These are phyloP conservation scores for Smutsia temminckii DNA, from an alignment of 2,797 vertebrate genomes.

Conservation along the genomic window DNA sequence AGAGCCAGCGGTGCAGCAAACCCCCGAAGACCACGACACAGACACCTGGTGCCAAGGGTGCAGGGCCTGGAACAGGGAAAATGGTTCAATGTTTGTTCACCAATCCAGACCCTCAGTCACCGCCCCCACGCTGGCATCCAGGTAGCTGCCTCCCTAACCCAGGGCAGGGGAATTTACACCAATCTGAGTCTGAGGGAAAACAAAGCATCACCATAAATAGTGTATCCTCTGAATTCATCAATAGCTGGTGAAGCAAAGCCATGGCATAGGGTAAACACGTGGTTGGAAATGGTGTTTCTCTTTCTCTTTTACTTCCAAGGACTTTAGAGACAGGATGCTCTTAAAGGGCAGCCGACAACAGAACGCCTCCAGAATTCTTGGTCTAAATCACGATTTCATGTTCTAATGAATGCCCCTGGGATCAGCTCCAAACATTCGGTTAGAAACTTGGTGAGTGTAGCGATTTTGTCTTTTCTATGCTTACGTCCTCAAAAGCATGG, in stretches of 20 bases:
- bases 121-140: neutral
- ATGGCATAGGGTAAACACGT: accelerated
- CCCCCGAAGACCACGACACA: too few relatives aligned
- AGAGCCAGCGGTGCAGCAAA: too few relatives aligned
- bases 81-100: neutral
- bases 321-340: neutral
- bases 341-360: neutral
- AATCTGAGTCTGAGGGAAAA: neutral
- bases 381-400: neutral
- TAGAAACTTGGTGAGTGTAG: neutral
- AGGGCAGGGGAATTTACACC: neutral
- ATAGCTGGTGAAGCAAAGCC: neutral
- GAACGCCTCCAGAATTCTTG: neutral
- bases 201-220: too few relatives aligned
- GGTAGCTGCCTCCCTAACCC: neutral
- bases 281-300: neutral
- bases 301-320: neutral
- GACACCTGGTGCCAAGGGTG: too few relatives aligned
- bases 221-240: neutral
- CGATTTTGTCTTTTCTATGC: neutral
- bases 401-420: too few relatives aligned
- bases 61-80: neutral
- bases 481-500: neutral
- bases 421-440: neutral
- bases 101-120: accelerated